Percentiles rank a stretch among this genome's conserved stretches.
Evolutionary conservation across 2,113 vertebrate genomes (phyloP).

Genomic region (Hippolais icterina): DNA sequence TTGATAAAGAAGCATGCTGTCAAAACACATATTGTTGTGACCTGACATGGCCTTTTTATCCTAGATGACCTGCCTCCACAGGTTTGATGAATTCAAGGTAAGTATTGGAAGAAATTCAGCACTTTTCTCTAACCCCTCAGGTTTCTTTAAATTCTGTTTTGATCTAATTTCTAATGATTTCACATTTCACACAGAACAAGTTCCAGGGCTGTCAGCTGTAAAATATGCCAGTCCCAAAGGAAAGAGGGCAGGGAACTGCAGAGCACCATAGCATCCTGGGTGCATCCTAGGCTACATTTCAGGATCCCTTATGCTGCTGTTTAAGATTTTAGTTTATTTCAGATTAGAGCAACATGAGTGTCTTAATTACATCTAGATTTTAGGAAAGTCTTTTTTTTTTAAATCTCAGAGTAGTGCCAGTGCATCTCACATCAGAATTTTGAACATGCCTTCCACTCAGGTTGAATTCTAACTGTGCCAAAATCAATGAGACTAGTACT

Average conservation of each 20-base stretch:
- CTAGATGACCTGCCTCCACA: not conserved
- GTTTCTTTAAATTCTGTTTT: not conserved
- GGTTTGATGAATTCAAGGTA: not conserved
- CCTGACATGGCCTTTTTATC: not conserved
- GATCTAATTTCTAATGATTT: constrained; percentile 9
- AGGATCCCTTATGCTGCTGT: not conserved
- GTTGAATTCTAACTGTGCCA: not conserved
- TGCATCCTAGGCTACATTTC: not conserved
- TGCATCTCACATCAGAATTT: not conserved
- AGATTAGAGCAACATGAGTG: not conserved
- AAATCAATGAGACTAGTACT: not conserved
- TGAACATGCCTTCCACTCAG: not conserved
- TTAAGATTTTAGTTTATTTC: not conserved
- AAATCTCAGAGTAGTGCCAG: not conserved
- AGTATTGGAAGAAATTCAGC: not conserved
- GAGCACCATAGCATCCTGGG: not conserved
- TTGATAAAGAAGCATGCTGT: not conserved
- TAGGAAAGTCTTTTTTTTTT: not conserved
- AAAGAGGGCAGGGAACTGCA: not conserved
- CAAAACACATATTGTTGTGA: not conserved
- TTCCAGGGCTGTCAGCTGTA: not conserved
- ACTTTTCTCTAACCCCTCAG: not conserved
- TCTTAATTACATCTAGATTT: not conserved
- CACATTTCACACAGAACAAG: not conserved
- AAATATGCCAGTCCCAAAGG: not conserved